Evolutionary conservation across 2,113 vertebrate genomes (phyloP).

Genomic region (Chaenogobius annularis): DNA sequence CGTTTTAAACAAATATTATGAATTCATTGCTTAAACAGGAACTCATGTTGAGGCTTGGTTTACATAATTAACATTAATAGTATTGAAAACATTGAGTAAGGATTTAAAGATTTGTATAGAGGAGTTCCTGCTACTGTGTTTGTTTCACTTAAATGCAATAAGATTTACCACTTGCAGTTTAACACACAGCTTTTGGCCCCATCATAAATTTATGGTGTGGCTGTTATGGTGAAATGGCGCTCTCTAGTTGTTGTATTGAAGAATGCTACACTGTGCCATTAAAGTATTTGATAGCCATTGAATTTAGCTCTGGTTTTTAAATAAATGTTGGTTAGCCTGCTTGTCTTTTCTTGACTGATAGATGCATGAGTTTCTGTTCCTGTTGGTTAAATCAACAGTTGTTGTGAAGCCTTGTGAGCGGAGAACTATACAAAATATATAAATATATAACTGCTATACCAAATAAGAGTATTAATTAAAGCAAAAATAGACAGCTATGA

Average conservation of each 20-base stretch:
- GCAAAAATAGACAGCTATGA: too few species aligned
- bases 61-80: neutral
- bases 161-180: too few species aligned
- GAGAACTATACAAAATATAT: too few species aligned
- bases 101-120: neutral
- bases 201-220: neutral
- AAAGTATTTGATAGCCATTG: neutral
- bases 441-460: too few species aligned
- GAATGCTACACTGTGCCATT: neutral
- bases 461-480: too few species aligned
- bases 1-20: neutral
- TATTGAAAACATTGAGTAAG: neutral
- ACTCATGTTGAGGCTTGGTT: neutral
- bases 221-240: constrained; percentile 10
- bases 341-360: too few species aligned
- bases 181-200: neutral
- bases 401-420: too few species aligned
- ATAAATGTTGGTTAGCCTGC: too few species aligned
- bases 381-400: too few species aligned
- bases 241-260: constrained; percentile 23
- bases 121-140: neutral
- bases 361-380: too few species aligned
- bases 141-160: neutral
- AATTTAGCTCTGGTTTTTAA: neutral
- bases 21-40: neutral